Percentiles rank a stretch among this genome's conserved stretches.
Conservation (phyloP, 2,888 invertebrate genomes). For the Sympetrum striolatum region DNA sequence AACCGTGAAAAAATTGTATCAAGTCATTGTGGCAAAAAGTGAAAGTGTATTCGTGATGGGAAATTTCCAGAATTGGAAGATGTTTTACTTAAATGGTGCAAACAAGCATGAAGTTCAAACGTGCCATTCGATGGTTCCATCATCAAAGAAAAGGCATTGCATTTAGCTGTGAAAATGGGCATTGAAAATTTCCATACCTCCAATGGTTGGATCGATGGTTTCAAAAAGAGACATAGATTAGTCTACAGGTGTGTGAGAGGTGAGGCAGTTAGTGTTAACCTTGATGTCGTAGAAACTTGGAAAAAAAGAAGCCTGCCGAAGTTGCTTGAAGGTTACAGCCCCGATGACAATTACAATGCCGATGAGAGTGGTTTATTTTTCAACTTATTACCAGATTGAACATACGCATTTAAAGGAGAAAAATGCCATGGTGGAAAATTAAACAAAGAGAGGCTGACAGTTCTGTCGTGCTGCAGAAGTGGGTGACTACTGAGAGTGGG, state of each 20-base stretch:
- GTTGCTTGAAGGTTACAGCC: neutral
- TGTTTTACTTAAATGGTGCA: neutral
- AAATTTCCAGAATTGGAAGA: neutral
- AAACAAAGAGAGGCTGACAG: neutral
- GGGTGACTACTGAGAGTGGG: conserved; percentile 18
- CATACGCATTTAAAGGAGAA: neutral
- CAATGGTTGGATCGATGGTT: conserved; percentile 26
- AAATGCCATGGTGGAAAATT: neutral
- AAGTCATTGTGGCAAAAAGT: too few species aligned
- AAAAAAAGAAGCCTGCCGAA: neutral
- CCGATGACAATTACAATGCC: neutral
- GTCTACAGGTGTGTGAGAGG: conserved; percentile 24
- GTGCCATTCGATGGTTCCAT: neutral
- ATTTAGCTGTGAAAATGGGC: neutral
- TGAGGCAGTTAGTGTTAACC: conserved; percentile 28
- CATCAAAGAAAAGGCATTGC: neutral
- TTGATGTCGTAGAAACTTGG: neutral
- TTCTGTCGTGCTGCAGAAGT: neutral
- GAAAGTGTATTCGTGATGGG: neutral
- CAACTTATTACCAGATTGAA: conserved; percentile 49
- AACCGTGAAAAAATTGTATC: neutral
- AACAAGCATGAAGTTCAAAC: conserved; percentile 3
- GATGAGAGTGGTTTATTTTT: conserved; percentile 17
- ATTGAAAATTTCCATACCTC: neutral
- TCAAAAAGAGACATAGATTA: conserved; percentile 18